Base-by-base conservation (phyloP, 2,113 vertebrate species). In the Enhydra lutris region DNA sequence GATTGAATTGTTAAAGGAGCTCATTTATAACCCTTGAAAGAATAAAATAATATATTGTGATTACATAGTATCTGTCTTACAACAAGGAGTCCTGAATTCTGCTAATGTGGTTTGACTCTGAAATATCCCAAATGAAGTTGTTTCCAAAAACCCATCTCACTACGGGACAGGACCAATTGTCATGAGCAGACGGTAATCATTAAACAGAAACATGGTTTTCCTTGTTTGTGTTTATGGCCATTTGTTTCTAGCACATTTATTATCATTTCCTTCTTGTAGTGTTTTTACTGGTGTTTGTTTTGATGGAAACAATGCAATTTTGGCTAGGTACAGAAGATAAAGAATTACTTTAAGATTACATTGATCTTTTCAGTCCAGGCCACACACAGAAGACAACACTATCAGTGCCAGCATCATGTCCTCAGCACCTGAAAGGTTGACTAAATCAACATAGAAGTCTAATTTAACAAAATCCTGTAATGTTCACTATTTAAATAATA, bases 221-320 rank as follows among this genome's bases (percentile, higher is more conserved):
- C 18, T 42, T 71, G 31, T 36, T 61, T 29, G 23, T 65, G 8
- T 59, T 79, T 84, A 81, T 71, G 87, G 82, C 26, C n/a, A n/a
- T 57, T 92, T 71, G 4, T 59, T 74, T 89, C 29, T 95, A 94
- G 80, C 2, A 59, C n/a, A 52, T 47, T 79, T 61, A 61, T 39
- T 83, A 57, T 29, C 18, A 26, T 59, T 65, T 88, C 24, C 0
- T 92, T 24, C 50, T 78, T 31, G 21, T 36, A 76, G 2, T 88
- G 4, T 80, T 96, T 90, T 97, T 52, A 34, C 7, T 67, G 4
- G 8, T 89, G 34, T 81, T 94, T 96, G 20, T 55, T 94, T 92
- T 86, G 74, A 92, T 59, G 59, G 65, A 94, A 94, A 84, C 26
- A 26, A 26, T 67, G n/a, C 39, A 81, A 69, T 34, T 78, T 94